Percentiles rank a stretch among this genome's conserved stretches.
Conservation (phyloP, 2,888 invertebrate species). For the Dexiosoma caninum region DNA sequence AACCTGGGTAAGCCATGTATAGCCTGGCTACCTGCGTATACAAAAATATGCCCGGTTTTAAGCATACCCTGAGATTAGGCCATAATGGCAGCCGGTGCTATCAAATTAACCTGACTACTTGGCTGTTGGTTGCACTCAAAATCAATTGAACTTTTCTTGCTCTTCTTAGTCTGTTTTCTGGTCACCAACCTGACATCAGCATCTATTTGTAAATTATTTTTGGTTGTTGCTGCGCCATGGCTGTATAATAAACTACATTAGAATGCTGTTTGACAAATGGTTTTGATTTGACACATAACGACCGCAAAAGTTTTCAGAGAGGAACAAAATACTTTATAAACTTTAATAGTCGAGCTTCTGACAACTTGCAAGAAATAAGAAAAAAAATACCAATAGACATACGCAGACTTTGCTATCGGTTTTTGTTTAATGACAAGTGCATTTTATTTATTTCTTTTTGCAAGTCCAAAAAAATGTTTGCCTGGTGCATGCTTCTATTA, state of each 20-base stretch:
- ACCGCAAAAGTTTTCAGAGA: not conserved
- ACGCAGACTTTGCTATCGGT: not conserved
- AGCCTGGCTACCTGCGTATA: no score
- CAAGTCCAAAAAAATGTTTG: not conserved
- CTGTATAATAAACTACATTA: not conserved
- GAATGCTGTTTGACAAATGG: constrained; percentile 43
- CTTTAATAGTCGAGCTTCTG: constrained; percentile 2
- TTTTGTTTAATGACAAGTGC: not conserved
- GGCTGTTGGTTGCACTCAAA: not conserved
- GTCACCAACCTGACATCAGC: constrained; percentile 28
- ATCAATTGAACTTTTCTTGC: constrained; percentile 13
- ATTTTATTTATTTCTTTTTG: not conserved
- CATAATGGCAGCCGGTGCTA: no score
- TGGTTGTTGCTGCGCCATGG: not conserved
- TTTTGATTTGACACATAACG: constrained; percentile 23
- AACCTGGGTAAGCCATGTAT: no score
- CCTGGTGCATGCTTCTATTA: no score
- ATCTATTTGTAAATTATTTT: not conserved
- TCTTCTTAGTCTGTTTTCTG: constrained; percentile 8
- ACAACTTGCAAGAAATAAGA: not conserved
- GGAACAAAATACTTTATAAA: not conserved
- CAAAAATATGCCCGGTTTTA: no score
- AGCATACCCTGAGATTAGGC: no score
- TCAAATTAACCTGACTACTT: no score
- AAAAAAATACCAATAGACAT: not conserved